Evolutionary conservation across 2,888 invertebrate genomes (phyloP), one percentile per base, ranked within the genome.

Genomic region (Mythimna ferrago): DNA sequence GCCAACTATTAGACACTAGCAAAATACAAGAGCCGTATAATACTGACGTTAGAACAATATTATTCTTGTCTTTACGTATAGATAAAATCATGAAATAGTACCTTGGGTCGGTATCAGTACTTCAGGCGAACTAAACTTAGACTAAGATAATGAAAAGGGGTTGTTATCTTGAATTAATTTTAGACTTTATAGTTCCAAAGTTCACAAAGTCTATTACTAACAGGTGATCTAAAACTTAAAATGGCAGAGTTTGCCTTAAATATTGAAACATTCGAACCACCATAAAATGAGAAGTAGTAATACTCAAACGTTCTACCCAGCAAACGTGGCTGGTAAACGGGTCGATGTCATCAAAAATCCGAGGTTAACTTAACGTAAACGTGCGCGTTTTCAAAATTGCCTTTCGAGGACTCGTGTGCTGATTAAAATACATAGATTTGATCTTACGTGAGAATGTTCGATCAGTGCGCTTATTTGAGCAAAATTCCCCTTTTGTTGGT

Each of bases 371-470:
- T 72, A 86, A 89, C 86, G 88, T 76, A 87, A 89, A 88, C 88
- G 88, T 84, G 86, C 79, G 71, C 85, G 84, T 89, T 86, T 82
- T 78, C 78, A 82, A 85, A 88, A 91, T 86, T 88, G 83, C 83
- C 87, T 77, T 83, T 84, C 88, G 84, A 91, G 87, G 88, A 89
- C 88, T 89, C 88, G 86, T 69, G 71, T 71, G 80, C 89, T 93
- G 93, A 94, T 94, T 93, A 94, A 93, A 93, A 92, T 92, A 90
- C 87, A 87, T 84, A 83, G 88, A 91, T 91, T 90, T 89, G 89
- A 91, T 91, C 88, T 90, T 82, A 77, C 84, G 81, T 83, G 84
- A 82, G 74, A 83, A 80, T 71, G 75, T 74, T 75, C 77, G 76
- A 82, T 84, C 84, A 74, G 72, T 87, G 77, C 70, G 86, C 75